Evolutionary conservation across 1,140 invertebrate genomes (phyloP), one percentile per base, ranked within the genome.

Genomic region (Platorchestia sp.): DNA sequence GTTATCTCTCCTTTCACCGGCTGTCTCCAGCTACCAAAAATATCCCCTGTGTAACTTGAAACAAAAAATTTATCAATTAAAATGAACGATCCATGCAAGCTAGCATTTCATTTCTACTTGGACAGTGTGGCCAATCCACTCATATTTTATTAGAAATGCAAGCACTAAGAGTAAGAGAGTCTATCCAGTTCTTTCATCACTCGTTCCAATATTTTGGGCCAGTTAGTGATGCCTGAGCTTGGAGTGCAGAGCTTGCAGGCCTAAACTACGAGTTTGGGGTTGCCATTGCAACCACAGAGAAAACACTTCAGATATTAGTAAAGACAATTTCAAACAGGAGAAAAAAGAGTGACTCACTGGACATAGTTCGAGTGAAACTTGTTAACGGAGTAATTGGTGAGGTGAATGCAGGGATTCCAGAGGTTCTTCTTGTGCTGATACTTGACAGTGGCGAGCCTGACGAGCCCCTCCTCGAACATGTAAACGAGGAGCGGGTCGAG

Each of bases 301-400:
- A 36, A 22, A 27, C 14, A 27, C 59, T 36, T 36, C 36, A 19
- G 59, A 27, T 36, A 1, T 75, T 75, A 36, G 10, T 27, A 75
- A 19, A 75, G 3, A 75, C 36, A 19, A 36, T 22, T 75, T 36
- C 14, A 75, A 75, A 75, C 27, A 10, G 14, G 59, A 36, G 59
- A 10, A 75, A 22, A 27, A 75, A 10, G 10, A 36, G 27, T 27
- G 36, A 97, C 96, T 96, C 96, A 97, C 96, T 96, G 96, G 86
- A 97, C 96, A 95, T 97, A 97, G 87, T 97, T 97, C 14, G 97
- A 96, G 95, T 97, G 96, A 53, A 97, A 97, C 96, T 98, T 98
- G 96, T 98, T 98, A 6, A 98, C 97, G n/a, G 97, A 97, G 96
- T 98, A 98, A 96, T 98, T 98, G 40, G 98, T 98, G 95, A 98